These are phyloP conservation scores for Callyntrura sp. DNA, from an alignment of 2,888 invertebrate genomes.

Conservation along the genomic window DNA sequence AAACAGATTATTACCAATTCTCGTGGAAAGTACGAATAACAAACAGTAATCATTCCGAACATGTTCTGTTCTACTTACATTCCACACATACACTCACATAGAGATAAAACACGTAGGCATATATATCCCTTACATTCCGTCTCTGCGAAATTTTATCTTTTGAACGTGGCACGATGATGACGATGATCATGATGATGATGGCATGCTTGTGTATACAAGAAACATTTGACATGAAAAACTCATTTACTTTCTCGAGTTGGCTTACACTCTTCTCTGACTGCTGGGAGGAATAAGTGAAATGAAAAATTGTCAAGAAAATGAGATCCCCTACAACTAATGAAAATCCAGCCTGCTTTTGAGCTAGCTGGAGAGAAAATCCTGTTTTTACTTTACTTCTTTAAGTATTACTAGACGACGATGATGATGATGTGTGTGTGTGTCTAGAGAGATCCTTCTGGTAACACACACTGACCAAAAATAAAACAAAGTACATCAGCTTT, in stretches of 20 bases:
- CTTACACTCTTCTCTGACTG: conserved; percentile 50
- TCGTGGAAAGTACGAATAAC: conserved; percentile 45
- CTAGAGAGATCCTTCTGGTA: not conserved
- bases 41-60: conserved; percentile 49
- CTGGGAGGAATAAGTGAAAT: conserved; percentile 68
- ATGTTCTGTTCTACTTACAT: conserved; percentile 25
- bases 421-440: not conserved
- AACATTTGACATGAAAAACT: conserved; percentile 74
- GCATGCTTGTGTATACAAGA: conserved; percentile 24
- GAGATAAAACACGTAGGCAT: conserved; percentile 23
- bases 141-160: conserved; percentile 30
- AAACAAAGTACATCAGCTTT: too few species aligned
- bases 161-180: not conserved
- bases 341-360: conserved; percentile 59
- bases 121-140: not conserved
- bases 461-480: too few species aligned
- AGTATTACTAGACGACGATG: not conserved
- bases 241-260: conserved; percentile 71
- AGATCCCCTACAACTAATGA: conserved; percentile 75
- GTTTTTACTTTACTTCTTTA: conserved; percentile 47
- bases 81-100: conserved; percentile 27
- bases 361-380: conserved; percentile 12
- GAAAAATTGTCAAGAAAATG: conserved; percentile 78
- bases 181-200: not conserved
- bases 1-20: conserved; percentile 69